A percentile compares a stretch with the other conserved stretches of the same genome.
These are phyloP conservation scores for Habrosyne pyritoides DNA, from an alignment of 2,888 invertebrate species.

Conservation along the genomic window DNA sequence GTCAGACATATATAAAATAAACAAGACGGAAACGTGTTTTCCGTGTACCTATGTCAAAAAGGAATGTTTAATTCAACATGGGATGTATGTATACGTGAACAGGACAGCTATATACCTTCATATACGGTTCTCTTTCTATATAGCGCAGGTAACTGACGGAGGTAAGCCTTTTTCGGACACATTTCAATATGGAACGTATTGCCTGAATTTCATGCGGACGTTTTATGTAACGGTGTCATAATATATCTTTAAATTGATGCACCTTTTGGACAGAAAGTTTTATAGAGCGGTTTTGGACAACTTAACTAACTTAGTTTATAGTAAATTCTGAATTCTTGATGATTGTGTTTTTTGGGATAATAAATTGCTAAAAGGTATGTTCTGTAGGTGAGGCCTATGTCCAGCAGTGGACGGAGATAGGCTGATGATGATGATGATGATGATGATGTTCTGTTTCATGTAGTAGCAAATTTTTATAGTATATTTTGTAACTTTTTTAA, in stretches of 20 bases:
- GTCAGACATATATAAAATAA: neutral
- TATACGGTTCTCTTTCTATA: no score
- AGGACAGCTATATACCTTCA: no score
- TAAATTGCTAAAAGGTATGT: no score
- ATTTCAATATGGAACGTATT: conserved; percentile 2
- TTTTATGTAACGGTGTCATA: neutral
- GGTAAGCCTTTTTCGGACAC: conserved; percentile 5
- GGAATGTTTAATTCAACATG: conserved; percentile 4
- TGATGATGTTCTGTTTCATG: no score
- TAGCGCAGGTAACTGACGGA: neutral
- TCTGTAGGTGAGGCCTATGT: no score
- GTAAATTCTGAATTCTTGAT: no score
- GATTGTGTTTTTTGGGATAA: no score
- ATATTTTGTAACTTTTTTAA: no score
- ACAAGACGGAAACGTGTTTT: neutral
- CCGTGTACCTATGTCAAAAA: neutral
- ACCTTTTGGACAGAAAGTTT: neutral
- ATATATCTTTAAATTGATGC: neutral
- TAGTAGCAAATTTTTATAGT: no score
- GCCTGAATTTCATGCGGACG: neutral
- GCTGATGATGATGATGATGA: no score
- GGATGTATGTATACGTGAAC: neutral
- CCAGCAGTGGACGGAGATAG: no score
- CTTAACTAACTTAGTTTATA: no score
- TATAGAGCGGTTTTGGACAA: neutral